Evolutionary conservation across 2,797 vertebrate species (phyloP), one percentile per base, ranked within the genome.

Genomic region (Eremophila alpestris): DNA sequence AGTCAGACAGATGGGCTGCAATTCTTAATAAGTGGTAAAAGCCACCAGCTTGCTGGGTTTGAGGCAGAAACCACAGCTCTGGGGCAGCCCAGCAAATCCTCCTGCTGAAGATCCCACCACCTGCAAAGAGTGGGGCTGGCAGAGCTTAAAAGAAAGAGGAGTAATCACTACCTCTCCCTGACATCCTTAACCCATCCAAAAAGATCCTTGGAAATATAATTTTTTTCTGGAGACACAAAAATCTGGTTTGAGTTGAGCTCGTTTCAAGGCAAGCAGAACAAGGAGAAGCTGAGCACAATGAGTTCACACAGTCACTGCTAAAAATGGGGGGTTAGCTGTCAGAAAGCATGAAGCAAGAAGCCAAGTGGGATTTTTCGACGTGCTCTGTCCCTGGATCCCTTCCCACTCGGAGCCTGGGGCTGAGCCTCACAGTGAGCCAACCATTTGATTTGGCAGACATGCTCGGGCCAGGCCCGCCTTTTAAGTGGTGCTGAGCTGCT

Each of bases 291-390:
- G 5, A 5, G n/a, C 16, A 12, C 11, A 9, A 5, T 4, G 49
- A 86, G 46, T 43, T 93, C 85, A 62, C 55, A 9, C 9, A 48
- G 12, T 13, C 64, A 11, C 52, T 59, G 32, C 64, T 87, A 18
- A 86, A 87, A 95, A 60, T 2, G 45, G 48, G 69, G 36, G 38
- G 0, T 49, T 77, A 68, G 70, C 71, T 58, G 38, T 78, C 69
- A 81, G 65, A 63, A 76, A 43, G n/a, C 36, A 9, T 21, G 12
- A 68, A 58, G 70, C 0, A 8, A 92, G 83, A 55, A 83, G 79
- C 89, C 89, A 88, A 86, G 55, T 3, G 18, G 26, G 93, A 83
- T 81, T 94, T 94, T 85, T 41, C 8, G 58, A 93, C 79, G 85
- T 90, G 79, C 55, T 91, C 56, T 30, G 23, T 43, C 8, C 11